These are phyloP conservation scores for Ricordea florida DNA, from an alignment of 92 coral and sea anemone species.

Conservation along the genomic window DNA sequence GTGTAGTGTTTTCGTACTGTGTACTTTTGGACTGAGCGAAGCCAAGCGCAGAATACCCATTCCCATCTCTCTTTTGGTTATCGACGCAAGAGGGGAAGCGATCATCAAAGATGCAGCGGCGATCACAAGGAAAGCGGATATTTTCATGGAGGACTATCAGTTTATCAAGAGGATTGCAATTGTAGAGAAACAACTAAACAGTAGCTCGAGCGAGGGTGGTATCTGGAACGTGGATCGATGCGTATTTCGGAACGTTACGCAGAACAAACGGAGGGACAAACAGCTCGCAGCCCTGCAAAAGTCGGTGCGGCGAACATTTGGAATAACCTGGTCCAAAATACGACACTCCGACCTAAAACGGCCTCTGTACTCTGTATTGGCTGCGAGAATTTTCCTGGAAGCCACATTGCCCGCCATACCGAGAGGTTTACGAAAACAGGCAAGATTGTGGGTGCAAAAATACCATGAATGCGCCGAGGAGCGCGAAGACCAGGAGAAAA, in stretches of 20 bases:
- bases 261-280: slow-evolving; percentile 73
- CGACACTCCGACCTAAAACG: slow-evolving; percentile 81
- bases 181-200: slow-evolving; percentile 85
- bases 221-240: slow-evolving; percentile 90
- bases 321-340: slow-evolving; percentile 93
- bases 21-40: background rate
- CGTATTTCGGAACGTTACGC: slow-evolving; percentile 84
- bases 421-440: slow-evolving; percentile 78
- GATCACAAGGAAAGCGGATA: slow-evolving; percentile 56
- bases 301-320: slow-evolving; percentile 87
- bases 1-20: background rate
- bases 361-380: slow-evolving; percentile 92
- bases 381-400: slow-evolving; percentile 87
- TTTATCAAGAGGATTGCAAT: slow-evolving; percentile 91
- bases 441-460: slow-evolving; percentile 72
- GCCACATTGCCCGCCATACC: slow-evolving; percentile 70
- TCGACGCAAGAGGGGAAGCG: slow-evolving; percentile 71
- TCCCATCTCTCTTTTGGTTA: slow-evolving; percentile 73
- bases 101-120: slow-evolving; percentile 70
- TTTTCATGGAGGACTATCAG: slow-evolving; percentile 79
- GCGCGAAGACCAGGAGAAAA: background rate
- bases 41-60: slow-evolving; percentile 61
- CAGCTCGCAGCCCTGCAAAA: slow-evolving; percentile 77
- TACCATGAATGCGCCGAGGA: slow-evolving; percentile 80
- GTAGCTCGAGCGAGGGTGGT: slow-evolving; percentile 83